Evolutionary conservation across 2,888 invertebrate species (phyloP).

Genomic region (Cremastinae sp.): DNA sequence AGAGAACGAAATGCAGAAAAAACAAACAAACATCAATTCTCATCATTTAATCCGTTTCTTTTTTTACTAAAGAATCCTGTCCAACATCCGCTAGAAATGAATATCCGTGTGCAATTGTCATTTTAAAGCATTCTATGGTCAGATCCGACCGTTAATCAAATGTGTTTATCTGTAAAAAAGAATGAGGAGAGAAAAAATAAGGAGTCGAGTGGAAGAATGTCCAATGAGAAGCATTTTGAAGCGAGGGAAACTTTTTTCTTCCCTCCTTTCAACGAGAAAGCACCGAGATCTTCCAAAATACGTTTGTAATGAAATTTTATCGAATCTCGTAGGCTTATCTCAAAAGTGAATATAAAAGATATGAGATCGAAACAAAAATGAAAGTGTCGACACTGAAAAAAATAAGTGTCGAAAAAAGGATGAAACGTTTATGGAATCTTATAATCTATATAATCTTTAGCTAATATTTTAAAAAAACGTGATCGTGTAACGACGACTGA

Average conservation of each 20-base stretch:
- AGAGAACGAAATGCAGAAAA: constrained; percentile 2
- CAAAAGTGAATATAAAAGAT: constrained; percentile 27
- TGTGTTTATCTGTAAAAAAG: constrained; percentile 55
- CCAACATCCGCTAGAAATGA: constrained; percentile 46
- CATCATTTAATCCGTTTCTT: not conserved
- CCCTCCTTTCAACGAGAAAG: constrained; percentile 30
- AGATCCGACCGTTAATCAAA: constrained; percentile 51
- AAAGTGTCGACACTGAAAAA: constrained; percentile 52
- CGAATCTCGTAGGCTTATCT: constrained; percentile 46
- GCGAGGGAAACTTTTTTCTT: constrained; percentile 43
- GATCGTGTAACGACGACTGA: constrained; percentile 58
- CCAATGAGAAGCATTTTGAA: constrained; percentile 38
- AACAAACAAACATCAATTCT: constrained; percentile 43
- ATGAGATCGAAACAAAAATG: constrained; percentile 39
- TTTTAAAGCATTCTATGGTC: constrained; percentile 53
- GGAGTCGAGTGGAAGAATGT: constrained; percentile 20
- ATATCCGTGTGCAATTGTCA: constrained; percentile 59
- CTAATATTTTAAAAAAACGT: constrained; percentile 46
- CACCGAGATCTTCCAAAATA: constrained; percentile 62
- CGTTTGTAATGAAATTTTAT: constrained; percentile 47
- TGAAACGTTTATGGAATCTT: constrained; percentile 37
- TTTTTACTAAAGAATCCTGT: not conserved
- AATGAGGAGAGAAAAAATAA: constrained; percentile 35
- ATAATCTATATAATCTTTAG: constrained; percentile 49
- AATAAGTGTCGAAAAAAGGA: constrained; percentile 41